Base-by-base conservation (phyloP, 2,888 invertebrate species). In the Metacarcinus magister region DNA sequence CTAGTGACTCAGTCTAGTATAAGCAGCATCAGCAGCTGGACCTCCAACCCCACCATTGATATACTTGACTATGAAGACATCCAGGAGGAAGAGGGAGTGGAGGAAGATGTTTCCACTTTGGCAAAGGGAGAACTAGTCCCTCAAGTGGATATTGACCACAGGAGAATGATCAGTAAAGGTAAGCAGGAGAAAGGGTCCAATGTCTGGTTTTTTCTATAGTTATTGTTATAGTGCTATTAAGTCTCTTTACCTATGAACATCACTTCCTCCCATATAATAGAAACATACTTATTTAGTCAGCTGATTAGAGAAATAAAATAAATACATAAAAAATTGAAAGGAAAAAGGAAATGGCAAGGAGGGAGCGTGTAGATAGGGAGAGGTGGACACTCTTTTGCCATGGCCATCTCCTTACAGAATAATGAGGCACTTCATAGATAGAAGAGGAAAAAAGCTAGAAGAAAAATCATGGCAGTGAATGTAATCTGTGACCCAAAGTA, bases 71-170 rank as follows among this genome's bases (percentile, higher is more conserved):
- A 95, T 82, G 96, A 96, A 93, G 96, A 93, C 60, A 96, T 96
- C 28, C 96, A 96, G 54, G 96, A 96, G 67, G 96, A 96, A 87
- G 96, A 96, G 54, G 93, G 48, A 5, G 96, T 95, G 44, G 90
- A 95, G 48, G 96, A 95, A 23, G 96, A 95, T 28, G 89, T 96
- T 7, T 87, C 87, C 19, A 44, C 94, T n/a, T 95, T 94, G 67
- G 60, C 94, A 10, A 95, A 67, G 39, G 95, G 92, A 13, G 93
- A 96, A 8, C 19, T 60, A 13, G 48, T 48, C 16, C 60, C 93
- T 39, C 48, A 75, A 28, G 44, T 87, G n/a, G 91, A 93, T 93
- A 94, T 96, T 91, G 87, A 90, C 43, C 90, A 96, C 67, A 96
- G 96, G 39, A 96, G 94, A 87, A n/a, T 93, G 43, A 90, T 91